Percentiles rank a stretch among this genome's conserved stretches.
Conservation (phyloP, 2,113 vertebrate genomes). For the Pan troglodytes region NHGRI_mPanTro3-v2.1_pri NC_072413.2:25182501-25183000, state of each 20-base stretch:
- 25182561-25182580: neutral
- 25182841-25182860: neutral
- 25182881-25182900: no score
- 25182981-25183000: no score
- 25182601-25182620: neutral
- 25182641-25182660: slow-evolving; percentile 67
- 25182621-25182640: neutral
- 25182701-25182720: slow-evolving; percentile 29
- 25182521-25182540: neutral
- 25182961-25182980: no score
- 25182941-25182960: no score
- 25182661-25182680: slow-evolving; percentile 60
- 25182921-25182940: no score
- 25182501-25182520: neutral
- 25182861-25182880: neutral
- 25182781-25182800: slow-evolving; percentile 38
- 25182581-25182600: neutral
- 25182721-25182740: neutral
- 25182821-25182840: neutral
- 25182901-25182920: no score
- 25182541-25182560: slow-evolving; percentile 43
- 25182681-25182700: slow-evolving; percentile 5
- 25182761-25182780: slow-evolving; percentile 35
- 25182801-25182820: neutral
- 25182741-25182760: neutral